Evolutionary conservation across 2,113 vertebrate genomes (phyloP), one percentile per base, ranked within the genome.

Genomic region (Poeciliopsis occidentalis): DNA sequence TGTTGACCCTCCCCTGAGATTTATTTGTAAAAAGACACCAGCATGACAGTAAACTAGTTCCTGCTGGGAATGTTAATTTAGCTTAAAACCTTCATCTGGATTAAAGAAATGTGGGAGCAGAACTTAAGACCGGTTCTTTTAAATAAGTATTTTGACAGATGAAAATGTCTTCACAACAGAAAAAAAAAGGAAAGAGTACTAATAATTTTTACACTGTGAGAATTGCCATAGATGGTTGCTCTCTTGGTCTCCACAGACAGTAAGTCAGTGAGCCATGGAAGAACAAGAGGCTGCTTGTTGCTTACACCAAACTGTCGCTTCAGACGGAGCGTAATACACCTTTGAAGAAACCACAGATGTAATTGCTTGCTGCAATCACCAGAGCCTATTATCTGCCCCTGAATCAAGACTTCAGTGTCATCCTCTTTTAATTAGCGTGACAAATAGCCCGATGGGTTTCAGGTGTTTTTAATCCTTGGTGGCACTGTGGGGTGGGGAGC

Each of bases 371-470:
- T 44, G 29, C 39, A 67, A 27, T 67, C 17, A 41, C 34, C 29
- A 2, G 12, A 54, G 39, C 26, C 63, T 11, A 65, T 47, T 76
- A 62, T 62, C 26, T 60, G 7, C 64, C 29, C 60, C 73, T 54
- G 31, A 34, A 75, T 76, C 54, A 24, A 62, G 0, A 29, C 10
- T 62, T 75, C n/a, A 65, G 19, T 37, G n/a, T 30, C 24, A 0
- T 70, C 27, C 6, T 65, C 26, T 60, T 75, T 76, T 79, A 84
- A 86, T 75, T 78, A 62, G 67, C 63, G 47, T 69, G 64, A 73
- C 75, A 75, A 69, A 71, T n/a, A 54, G 69, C 41, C 54, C 51
- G 15, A 67, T 72, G 44, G 24, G 34, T 68, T 68, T 71, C 11
- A 71, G 51, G 26, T 64, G 37, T n/a, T 63, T 67, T 67, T n/a